These are phyloP conservation scores for Telmatherina bonti DNA, from an alignment of 2,797 vertebrate genomes.

Conservation along the genomic window DNA sequence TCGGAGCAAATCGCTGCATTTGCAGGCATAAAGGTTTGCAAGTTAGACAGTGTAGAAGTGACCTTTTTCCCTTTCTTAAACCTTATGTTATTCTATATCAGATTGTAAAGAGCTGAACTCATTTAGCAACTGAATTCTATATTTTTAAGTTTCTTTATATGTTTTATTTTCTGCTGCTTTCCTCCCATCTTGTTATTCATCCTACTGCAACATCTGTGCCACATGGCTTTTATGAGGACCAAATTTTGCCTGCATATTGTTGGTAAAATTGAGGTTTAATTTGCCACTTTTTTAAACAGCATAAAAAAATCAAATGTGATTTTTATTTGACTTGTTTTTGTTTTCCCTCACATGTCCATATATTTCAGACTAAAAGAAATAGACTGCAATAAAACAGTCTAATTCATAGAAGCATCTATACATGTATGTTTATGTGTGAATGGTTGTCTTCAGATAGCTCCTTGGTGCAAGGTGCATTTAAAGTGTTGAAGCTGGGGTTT, in stretches of 20 bases:
- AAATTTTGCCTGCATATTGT: slow-evolving; percentile 59
- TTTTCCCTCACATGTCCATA: neutral
- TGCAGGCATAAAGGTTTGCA: slow-evolving; percentile 50
- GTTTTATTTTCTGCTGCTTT: slow-evolving; percentile 38
- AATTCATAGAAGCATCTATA: neutral
- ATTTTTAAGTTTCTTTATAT: slow-evolving; percentile 41
- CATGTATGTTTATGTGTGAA: neutral
- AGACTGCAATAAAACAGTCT: slow-evolving; percentile 9
- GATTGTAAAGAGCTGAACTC: slow-evolving; percentile 42
- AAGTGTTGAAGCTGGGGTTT: slow-evolving; percentile 18
- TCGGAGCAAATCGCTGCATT: slow-evolving; percentile 29
- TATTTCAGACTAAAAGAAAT: slow-evolving; percentile 17
- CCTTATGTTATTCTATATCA: slow-evolving; percentile 36
- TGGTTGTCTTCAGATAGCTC: slow-evolving; percentile 7
- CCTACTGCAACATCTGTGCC: slow-evolving; percentile 46
- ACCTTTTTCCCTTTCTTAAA: slow-evolving; percentile 34
- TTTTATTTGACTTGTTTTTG: neutral
- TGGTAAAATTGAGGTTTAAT: slow-evolving; percentile 57
- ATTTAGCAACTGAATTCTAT: neutral
- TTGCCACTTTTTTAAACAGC: slow-evolving; percentile 30
- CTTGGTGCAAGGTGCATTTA: slow-evolving; percentile 20
- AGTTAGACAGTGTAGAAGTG: slow-evolving; percentile 34
- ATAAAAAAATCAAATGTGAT: slow-evolving; percentile 15
- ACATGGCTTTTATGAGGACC: slow-evolving; percentile 53
- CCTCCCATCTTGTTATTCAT: slow-evolving; percentile 17